A percentile compares a stretch with the other conserved stretches of the same genome.
Conservation (phyloP, 2,888 invertebrate species). For the Hydrotaea cyrtoneurina region DNA sequence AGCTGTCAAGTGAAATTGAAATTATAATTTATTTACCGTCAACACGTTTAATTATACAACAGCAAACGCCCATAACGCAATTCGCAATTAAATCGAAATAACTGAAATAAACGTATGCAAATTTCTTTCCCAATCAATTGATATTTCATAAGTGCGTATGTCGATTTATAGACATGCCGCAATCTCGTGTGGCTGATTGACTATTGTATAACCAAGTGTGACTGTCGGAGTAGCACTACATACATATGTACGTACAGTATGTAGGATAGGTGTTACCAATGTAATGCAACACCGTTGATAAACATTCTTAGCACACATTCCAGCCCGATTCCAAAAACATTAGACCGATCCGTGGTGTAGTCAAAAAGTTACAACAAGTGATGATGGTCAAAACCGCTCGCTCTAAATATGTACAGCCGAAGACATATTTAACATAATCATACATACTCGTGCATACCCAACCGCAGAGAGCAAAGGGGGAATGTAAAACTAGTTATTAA, state of each 20-base stretch:
- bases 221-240: background rate
- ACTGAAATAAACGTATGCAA: constrained; percentile 28
- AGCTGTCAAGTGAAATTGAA: constrained; percentile 61
- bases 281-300: constrained; percentile 49
- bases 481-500: constrained; percentile 61
- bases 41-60: constrained; percentile 54
- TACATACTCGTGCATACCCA: background rate
- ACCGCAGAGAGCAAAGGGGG: constrained; percentile 17
- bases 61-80: background rate
- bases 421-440: constrained; percentile 54
- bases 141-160: constrained; percentile 47
- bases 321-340: background rate
- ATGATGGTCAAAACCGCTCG: background rate
- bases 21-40: constrained; percentile 45
- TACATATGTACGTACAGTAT: background rate
- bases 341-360: background rate
- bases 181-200: constrained; percentile 29
- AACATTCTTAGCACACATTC: constrained; percentile 51
- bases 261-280: constrained; percentile 11
- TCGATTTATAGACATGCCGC: constrained; percentile 42
- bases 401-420: background rate
- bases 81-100: constrained; percentile 31
- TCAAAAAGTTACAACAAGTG: background rate
- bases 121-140: constrained; percentile 44
- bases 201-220: constrained; percentile 47